Evolutionary conservation across 1,140 invertebrate species (phyloP).

Genomic region (Polypedilum pembai): DNA sequence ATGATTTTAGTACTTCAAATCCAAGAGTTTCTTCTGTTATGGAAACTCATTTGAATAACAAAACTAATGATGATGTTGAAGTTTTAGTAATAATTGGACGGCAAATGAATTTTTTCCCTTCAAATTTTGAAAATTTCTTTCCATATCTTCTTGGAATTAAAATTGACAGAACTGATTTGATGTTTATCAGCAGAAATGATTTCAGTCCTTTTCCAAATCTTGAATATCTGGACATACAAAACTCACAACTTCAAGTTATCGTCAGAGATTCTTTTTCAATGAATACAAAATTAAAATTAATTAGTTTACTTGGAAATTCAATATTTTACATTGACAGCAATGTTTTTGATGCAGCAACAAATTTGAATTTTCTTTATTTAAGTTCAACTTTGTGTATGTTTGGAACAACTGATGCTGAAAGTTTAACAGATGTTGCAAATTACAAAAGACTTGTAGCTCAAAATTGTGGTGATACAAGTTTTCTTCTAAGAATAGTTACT

Average conservation of each 20-base stretch:
- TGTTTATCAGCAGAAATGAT: background rate
- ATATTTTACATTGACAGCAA: background rate
- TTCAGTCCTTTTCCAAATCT: background rate
- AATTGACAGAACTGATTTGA: background rate
- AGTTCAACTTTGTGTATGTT: background rate
- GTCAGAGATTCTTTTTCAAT: background rate
- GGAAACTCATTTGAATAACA: too few relatives aligned
- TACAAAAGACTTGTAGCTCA: background rate
- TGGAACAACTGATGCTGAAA: background rate
- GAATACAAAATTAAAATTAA: background rate
- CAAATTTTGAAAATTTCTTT: background rate
- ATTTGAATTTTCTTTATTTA: background rate
- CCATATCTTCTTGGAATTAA: background rate
- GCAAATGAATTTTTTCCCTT: too few relatives aligned
- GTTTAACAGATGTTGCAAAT: background rate
- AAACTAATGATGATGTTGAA: too few relatives aligned
- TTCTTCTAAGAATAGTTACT: too few relatives aligned
- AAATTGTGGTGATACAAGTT: background rate
- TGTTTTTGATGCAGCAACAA: background rate
- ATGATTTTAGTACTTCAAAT: too few relatives aligned
- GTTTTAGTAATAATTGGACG: too few relatives aligned
- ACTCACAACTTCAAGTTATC: background rate
- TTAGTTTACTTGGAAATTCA: background rate
- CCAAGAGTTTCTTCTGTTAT: too few relatives aligned
- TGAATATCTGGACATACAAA: background rate